These are phyloP conservation scores for Dipus sagitta DNA, from an alignment of 2,797 vertebrate genomes.

Conservation along the genomic window DNA sequence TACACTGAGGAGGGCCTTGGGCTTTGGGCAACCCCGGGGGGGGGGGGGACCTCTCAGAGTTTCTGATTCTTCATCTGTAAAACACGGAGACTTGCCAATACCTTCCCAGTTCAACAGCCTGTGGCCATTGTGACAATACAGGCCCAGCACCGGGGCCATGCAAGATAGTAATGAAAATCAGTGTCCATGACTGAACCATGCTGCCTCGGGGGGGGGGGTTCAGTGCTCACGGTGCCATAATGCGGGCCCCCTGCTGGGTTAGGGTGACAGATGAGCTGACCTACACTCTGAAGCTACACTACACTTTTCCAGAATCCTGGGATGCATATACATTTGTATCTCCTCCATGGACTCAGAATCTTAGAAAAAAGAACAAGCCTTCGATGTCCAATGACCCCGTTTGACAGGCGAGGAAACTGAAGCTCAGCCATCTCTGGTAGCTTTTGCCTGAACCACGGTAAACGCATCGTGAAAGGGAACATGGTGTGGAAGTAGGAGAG, in stretches of 20 bases:
- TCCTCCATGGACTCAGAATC: not conserved
- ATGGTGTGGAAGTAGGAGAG: not conserved
- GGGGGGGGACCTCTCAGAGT: not conserved
- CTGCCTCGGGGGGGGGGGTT: not conserved
- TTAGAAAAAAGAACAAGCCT: not conserved
- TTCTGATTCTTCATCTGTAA: slow-evolving; percentile 1
- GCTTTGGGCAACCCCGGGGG: not conserved
- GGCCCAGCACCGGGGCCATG: not conserved
- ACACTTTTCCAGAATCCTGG: not conserved
- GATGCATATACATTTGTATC: not conserved
- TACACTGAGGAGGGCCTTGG: not conserved
- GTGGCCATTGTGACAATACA: not conserved
- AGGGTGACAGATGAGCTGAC: not conserved
- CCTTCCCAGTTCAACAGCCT: not conserved
- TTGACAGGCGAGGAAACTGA: slow-evolving; percentile 52
- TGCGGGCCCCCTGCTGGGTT: not conserved
- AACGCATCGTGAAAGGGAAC: not conserved
- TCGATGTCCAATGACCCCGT: not conserved
- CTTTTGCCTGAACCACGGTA: not conserved
- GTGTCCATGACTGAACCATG: not conserved
- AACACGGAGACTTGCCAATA: not conserved
- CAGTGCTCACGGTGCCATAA: not conserved
- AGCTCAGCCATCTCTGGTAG: not conserved
- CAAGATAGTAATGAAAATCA: not conserved
- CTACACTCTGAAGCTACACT: not conserved